These are phyloP conservation scores for Phoxinus dragarum DNA, from an alignment of 2,797 vertebrate species.

Conservation along the genomic window DNA sequence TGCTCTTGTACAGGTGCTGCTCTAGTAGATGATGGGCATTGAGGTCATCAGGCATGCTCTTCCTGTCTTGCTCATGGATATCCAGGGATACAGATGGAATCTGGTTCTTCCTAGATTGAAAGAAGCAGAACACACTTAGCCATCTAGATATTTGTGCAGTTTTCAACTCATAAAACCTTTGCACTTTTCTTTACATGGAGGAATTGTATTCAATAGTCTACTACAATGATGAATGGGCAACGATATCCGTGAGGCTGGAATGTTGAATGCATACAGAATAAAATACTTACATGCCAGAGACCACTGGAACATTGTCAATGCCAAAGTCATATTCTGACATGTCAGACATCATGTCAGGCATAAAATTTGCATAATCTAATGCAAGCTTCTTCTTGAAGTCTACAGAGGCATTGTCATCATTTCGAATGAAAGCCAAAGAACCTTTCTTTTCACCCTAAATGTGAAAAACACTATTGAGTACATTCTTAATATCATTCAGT, in stretches of 20 bases:
- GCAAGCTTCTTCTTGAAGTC: slow-evolving; percentile 86
- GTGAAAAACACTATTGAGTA: neutral
- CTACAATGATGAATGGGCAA: neutral
- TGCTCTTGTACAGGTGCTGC: slow-evolving; percentile 91
- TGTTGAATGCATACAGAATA: neutral
- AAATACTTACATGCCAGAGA: slow-evolving; percentile 80
- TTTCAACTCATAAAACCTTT: neutral
- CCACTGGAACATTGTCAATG: slow-evolving; percentile 71
- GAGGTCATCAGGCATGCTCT: slow-evolving; percentile 81
- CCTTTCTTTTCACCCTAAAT: slow-evolving; percentile 89
- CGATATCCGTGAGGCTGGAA: neutral
- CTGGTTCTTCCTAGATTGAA: slow-evolving; percentile 78
- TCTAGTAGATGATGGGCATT: slow-evolving; percentile 90
- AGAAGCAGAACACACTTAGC: neutral
- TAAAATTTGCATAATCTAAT: slow-evolving; percentile 63
- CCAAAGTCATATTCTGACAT: slow-evolving; percentile 53
- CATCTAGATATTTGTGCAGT: neutral
- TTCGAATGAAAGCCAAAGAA: slow-evolving; percentile 88
- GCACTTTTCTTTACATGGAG: neutral
- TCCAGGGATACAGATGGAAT: slow-evolving; percentile 89
- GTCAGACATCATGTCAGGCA: slow-evolving; percentile 75
- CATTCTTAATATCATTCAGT: neutral
- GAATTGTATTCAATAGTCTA: neutral
- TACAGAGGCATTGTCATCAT: slow-evolving; percentile 79
- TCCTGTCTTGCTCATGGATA: slow-evolving; percentile 87